Percentiles rank a stretch among this genome's conserved stretches.
Conservation (phyloP, 2,113 vertebrate genomes). For the Sinocyclocheilus anophthalmus region DNA sequence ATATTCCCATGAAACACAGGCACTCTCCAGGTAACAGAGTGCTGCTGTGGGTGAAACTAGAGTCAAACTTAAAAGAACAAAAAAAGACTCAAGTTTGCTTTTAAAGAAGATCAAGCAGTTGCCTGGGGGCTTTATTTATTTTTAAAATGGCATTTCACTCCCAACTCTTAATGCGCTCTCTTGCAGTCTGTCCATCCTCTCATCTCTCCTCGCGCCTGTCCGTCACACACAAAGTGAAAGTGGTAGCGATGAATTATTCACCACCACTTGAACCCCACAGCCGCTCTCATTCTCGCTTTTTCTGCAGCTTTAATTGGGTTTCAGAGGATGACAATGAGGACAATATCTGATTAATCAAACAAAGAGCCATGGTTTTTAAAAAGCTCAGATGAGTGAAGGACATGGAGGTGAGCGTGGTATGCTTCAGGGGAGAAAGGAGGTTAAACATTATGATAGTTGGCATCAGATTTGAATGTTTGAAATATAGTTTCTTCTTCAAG, state of each 20-base stretch:
- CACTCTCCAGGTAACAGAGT: constrained; percentile 9
- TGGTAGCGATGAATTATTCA: constrained; percentile 70
- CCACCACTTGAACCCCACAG: constrained; percentile 56
- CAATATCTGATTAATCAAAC: constrained; percentile 53
- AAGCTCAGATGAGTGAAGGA: constrained; percentile 14
- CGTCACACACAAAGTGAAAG: constrained; percentile 35
- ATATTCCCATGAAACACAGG: constrained; percentile 22
- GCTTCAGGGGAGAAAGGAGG: not conserved
- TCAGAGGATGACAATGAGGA: constrained; percentile 21
- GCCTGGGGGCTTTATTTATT: constrained; percentile 8
- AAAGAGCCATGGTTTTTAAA: not conserved
- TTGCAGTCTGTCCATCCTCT: constrained; percentile 42
- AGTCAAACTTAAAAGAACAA: not conserved
- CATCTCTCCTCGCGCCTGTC: constrained; percentile 43
- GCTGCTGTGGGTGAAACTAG: not conserved
- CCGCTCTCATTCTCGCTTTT: constrained; percentile 15
- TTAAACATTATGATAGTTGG: not conserved
- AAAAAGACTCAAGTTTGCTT: not conserved
- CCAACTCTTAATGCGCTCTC: constrained; percentile 36
- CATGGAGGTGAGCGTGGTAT: not conserved
- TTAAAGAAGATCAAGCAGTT: constrained; percentile 19
- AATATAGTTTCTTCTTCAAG: not conserved
- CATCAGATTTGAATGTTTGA: not conserved
- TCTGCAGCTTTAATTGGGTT: constrained; percentile 32
- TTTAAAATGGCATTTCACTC: not conserved